Percentiles rank a stretch among this genome's conserved stretches.
Conservation (phyloP, 92 coral and sea anemone genomes). For the Pocillopora grandis region DNA sequence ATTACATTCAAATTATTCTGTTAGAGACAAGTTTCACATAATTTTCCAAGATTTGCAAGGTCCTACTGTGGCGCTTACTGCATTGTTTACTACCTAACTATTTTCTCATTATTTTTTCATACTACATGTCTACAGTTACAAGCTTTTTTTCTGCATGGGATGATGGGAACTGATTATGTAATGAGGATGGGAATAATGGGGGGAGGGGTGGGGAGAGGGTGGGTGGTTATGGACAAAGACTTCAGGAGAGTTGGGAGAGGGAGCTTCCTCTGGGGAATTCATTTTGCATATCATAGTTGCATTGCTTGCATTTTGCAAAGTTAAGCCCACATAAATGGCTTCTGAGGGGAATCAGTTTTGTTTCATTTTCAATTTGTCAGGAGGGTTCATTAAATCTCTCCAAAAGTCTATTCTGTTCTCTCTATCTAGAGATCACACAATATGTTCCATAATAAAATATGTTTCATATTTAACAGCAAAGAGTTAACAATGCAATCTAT, state of each 20-base stretch:
- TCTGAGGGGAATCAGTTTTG: no score
- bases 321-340: background rate
- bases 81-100: background rate
- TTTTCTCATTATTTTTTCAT: background rate
- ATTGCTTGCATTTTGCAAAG: background rate
- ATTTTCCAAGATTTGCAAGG: no score
- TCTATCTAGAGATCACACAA: background rate
- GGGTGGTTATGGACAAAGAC: no score
- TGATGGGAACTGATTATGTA: background rate
- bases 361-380: background rate
- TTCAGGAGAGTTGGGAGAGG: background rate
- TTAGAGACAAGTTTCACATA: no score
- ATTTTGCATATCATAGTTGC: conserved; percentile 25
- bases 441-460: conserved; percentile 11
- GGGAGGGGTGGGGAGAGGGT: background rate
- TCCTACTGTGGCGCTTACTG: no score
- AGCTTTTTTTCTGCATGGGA: background rate
- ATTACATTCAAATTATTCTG: no score
- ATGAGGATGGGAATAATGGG: background rate
- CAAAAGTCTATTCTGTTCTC: background rate
- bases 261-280: background rate
- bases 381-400: background rate
- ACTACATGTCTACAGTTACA: no score
- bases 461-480: background rate
- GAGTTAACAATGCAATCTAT: conserved; percentile 18